Evolutionary conservation across 2,888 invertebrate genomes (phyloP), one percentile per base, ranked within the genome.

Genomic region (Pristionchus arcanus): DNA sequence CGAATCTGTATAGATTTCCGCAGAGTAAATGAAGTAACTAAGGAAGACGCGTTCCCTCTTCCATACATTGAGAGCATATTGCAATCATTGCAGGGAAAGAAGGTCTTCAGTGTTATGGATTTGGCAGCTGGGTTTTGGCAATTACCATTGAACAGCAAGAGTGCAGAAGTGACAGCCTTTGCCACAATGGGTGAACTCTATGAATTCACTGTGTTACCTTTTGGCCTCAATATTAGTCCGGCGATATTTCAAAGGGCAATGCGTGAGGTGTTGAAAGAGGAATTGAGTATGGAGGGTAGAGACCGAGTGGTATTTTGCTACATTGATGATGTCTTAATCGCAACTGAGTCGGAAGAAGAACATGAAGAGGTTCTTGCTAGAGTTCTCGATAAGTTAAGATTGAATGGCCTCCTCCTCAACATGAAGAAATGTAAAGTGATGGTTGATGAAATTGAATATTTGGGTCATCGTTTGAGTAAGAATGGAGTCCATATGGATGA

Each of bases 311-410:
- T 86, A 11, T 87, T 87, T 19, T 87, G 87, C 16, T 92, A 92
- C 68, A 37, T 92, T 11, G 92, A 92, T 66, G 92, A 92, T 63
- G 63, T 92, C 15, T 31, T 94, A 16, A 90, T 93, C 15, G 91
- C 91, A 9, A 91, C 91, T 25, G 81, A 90, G 21, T 88, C 90
- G 0, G 71, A 59, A 25, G 90, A 91, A 16, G 89, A 91, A 28
- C 91, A 91, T 74, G 31, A 77, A 37, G 15, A 31, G 13, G 71
- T 89, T 5, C 42, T 91, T 4, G 42, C 19, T 42, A 5, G 37
- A 42, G 88, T 91, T 16, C 63, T 91, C 28, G 31, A 66, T 4
- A 25, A n/a, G 21, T 31, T 91, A 19, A 28, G 21, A 19, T 28
- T 55, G 34, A 31, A 28, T 16, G 83, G 83, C 16, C 31, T 91